Percentiles rank a stretch among this genome's conserved stretches.
Conservation (phyloP, 37 sponge, comb jelly and placozoan genomes). For the Chondrosia reniformis region DNA sequence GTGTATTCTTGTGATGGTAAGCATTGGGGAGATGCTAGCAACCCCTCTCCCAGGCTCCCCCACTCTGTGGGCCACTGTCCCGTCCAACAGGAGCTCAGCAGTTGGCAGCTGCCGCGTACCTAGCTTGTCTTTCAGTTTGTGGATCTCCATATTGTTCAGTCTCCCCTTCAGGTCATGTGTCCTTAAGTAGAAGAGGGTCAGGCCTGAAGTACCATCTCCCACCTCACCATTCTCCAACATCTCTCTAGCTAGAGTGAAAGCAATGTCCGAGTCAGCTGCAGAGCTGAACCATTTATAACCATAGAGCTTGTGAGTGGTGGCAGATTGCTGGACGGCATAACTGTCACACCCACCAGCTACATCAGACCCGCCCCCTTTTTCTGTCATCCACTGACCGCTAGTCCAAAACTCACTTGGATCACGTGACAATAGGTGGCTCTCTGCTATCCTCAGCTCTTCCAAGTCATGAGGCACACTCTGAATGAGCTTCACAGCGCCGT, state of each 20-base stretch:
- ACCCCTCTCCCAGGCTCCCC: conserved; percentile 64
- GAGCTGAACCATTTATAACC: conserved; percentile 98
- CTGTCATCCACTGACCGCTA: conserved; percentile 99
- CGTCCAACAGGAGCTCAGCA: conserved; percentile 87
- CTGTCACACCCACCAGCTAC: conserved; percentile 86
- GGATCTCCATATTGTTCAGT: conserved; percentile 53
- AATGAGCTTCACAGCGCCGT: conserved; percentile 89
- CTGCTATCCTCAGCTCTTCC: conserved; percentile 27
- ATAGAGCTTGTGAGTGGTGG: conserved; percentile 55
- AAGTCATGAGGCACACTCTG: conserved; percentile 3
- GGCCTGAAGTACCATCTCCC: conserved; percentile 51
- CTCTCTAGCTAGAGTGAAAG: conserved; percentile 84
- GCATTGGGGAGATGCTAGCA: conserved; percentile 72
- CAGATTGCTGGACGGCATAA: conserved; percentile 45
- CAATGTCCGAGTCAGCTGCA: conserved; percentile 86
- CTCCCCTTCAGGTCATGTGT: conserved; percentile 35
- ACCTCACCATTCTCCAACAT: conserved; percentile 35
- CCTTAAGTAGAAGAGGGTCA: conserved; percentile 82
- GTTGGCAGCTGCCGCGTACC: conserved; percentile 97
- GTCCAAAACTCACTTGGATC: conserved; percentile 87
- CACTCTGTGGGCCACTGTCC: conserved; percentile 59
- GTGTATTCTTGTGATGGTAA: conserved; percentile 87
- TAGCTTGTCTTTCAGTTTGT: conserved; percentile 85
- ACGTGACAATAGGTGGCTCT: conserved; percentile 51
- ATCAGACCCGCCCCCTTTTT: conserved; percentile 92